These are phyloP conservation scores for Eurois occulta DNA, from an alignment of 2,888 invertebrate genomes.

Conservation along the genomic window DNA sequence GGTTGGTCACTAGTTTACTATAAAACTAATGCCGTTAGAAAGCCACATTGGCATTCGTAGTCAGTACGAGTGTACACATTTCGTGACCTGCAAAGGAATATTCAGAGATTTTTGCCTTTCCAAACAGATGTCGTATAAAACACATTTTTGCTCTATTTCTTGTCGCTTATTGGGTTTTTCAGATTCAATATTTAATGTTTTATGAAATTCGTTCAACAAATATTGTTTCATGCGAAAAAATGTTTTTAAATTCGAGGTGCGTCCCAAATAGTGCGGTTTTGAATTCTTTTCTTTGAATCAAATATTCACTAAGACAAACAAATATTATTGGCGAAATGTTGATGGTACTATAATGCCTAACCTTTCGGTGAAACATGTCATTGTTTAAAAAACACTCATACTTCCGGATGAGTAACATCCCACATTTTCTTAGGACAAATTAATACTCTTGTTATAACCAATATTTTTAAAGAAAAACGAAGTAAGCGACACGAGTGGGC, in stretches of 20 bases:
- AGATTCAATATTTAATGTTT: conserved; percentile 50
- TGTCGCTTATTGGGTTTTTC: conserved; percentile 45
- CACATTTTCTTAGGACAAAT: background rate
- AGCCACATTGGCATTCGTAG: conserved; percentile 58
- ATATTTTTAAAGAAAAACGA: background rate
- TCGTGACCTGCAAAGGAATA: conserved; percentile 57
- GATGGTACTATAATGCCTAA: background rate
- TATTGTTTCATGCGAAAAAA: conserved; percentile 2
- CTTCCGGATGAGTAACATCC: background rate
- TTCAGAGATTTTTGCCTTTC: conserved; percentile 39
- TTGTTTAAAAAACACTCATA: background rate
- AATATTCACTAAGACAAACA: background rate
- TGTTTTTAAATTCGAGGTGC: background rate
- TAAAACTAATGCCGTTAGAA: conserved; percentile 46
- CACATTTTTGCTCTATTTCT: conserved; percentile 53
- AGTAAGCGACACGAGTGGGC: background rate
- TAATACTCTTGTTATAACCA: background rate
- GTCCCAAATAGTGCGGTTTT: background rate
- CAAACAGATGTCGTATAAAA: conserved; percentile 59
- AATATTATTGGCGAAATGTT: background rate
- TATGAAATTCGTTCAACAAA: conserved; percentile 28
- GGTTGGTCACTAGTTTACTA: conserved; percentile 35
- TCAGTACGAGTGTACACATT: conserved; percentile 51
- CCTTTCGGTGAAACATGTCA: background rate
- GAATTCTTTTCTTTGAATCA: background rate